A percentile compares a stretch with the other conserved stretches of the same genome.
These are phyloP conservation scores for Hetaerina americana DNA, from an alignment of 1,140 invertebrate genomes.

Conservation along the genomic window DNA sequence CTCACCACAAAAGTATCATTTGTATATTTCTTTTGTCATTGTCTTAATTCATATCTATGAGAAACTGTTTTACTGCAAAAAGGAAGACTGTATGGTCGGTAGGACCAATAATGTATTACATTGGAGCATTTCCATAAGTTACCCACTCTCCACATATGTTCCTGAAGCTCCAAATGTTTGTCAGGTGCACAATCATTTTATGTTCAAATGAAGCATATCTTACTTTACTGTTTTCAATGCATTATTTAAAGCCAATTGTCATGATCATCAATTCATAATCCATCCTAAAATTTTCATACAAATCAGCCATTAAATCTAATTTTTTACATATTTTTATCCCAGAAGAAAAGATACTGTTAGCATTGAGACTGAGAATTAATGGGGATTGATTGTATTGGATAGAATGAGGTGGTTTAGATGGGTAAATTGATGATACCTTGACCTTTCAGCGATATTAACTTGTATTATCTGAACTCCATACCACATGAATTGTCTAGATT, in stretches of 20 bases:
- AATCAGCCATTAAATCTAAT: neutral
- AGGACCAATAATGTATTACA: neutral
- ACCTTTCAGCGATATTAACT: neutral
- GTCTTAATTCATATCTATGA: neutral
- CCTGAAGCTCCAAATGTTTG: neutral
- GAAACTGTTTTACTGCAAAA: neutral
- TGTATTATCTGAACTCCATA: neutral
- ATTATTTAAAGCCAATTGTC: neutral
- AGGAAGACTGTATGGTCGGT: neutral
- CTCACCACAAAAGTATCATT: too few relatives aligned
- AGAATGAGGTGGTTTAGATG: neutral
- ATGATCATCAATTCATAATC: neutral
- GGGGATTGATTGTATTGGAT: neutral
- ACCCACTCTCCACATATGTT: neutral
- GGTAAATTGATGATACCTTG: neutral
- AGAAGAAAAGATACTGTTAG: neutral
- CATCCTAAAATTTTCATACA: neutral
- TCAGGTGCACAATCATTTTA: neutral
- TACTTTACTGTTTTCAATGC: neutral
- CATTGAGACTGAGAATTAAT: neutral
- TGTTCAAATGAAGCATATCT: neutral
- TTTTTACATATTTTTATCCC: neutral
- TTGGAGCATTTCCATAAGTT: neutral
- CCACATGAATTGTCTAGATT: neutral
- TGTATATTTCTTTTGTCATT: neutral